phyloP scores from a whole-genome alignment of 2,797 vertebrate genomes.

The Acanthis flammea region DNA sequence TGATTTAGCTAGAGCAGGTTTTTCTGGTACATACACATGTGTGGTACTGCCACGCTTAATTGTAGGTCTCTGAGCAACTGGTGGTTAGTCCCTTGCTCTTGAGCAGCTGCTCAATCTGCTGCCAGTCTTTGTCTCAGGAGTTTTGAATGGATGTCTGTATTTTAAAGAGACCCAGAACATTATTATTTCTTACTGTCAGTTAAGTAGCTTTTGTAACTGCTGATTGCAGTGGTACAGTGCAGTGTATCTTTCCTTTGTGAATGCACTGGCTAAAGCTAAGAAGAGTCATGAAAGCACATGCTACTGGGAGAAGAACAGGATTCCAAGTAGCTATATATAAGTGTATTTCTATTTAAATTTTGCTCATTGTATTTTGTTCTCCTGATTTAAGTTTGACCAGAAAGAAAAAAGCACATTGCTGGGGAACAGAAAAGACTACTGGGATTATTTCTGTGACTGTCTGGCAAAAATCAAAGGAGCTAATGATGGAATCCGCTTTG shows the following conservation, averaged over 20 bases:
- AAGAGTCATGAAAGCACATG: not conserved
- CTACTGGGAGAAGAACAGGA: not conserved
- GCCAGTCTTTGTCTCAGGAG: not conserved
- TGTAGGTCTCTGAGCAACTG: not conserved
- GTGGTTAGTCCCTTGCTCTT: not conserved
- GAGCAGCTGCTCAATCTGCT: not conserved
- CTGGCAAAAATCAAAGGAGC: constrained; percentile 90
- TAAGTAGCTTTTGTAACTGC: not conserved
- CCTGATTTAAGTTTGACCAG: constrained; percentile 85
- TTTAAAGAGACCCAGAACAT: not conserved
- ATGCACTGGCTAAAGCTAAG: not conserved
- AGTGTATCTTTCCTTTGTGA: not conserved
- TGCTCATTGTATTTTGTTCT: not conserved
- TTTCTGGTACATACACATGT: rapidly evolving
- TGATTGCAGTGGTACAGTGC: not conserved
- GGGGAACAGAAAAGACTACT: constrained; percentile 90
- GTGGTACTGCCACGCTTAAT: not conserved
- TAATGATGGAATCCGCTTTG: constrained; percentile 92
- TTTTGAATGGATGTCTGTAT: not conserved
- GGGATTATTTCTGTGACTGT: constrained; percentile 93
- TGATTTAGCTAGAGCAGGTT: not conserved
- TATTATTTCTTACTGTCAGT: not conserved
- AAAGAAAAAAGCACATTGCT: constrained; percentile 90
- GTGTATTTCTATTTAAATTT: not conserved
- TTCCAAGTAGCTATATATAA: not conserved